A percentile compares a stretch with the other conserved stretches of the same genome.
These are phyloP conservation scores for Steatocranus sp. DNA, from an alignment of 2,797 vertebrate species.

Conservation along the genomic window DNA sequence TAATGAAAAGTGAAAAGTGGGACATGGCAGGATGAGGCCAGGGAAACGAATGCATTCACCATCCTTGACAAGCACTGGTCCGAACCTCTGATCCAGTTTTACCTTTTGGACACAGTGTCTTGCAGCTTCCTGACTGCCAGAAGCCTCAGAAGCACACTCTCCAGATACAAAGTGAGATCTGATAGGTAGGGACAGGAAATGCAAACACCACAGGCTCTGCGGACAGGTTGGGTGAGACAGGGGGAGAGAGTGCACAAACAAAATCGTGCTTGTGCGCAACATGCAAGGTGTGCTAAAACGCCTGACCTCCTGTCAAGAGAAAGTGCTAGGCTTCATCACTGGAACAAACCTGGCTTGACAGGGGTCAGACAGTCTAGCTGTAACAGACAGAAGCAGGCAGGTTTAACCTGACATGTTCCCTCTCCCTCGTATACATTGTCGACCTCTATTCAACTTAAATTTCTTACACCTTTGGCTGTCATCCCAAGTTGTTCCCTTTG, in stretches of 20 bases:
- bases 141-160: conserved; percentile 8
- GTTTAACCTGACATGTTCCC: conserved; percentile 36
- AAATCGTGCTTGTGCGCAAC: conserved; percentile 37
- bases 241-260: background rate
- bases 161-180: conserved; percentile 34
- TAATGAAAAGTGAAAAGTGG: conserved; percentile 55
- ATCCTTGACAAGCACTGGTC: conserved; percentile 45
- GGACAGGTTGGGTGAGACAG: conserved; percentile 14
- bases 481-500: conserved; percentile 7
- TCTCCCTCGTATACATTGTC: conserved; percentile 16
- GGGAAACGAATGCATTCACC: conserved; percentile 48
- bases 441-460: conserved; percentile 37
- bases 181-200: conserved; percentile 57
- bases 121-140: conserved; percentile 14
- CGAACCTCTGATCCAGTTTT: conserved; percentile 55
- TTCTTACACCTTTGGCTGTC: conserved; percentile 24
- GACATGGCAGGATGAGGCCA: conserved; percentile 48
- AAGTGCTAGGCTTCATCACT: conserved; percentile 17
- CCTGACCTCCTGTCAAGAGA: conserved; percentile 60
- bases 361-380: conserved; percentile 57
- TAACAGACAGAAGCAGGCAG: conserved; percentile 33
- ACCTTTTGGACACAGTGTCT: conserved; percentile 48
- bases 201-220: conserved; percentile 31
- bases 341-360: conserved; percentile 60
- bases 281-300: conserved; percentile 64